A percentile compares a stretch with the other conserved stretches of the same genome.
Evolutionary conservation across 2,888 invertebrate species (phyloP).

Genomic region (Drosophila sordidula): DNA sequence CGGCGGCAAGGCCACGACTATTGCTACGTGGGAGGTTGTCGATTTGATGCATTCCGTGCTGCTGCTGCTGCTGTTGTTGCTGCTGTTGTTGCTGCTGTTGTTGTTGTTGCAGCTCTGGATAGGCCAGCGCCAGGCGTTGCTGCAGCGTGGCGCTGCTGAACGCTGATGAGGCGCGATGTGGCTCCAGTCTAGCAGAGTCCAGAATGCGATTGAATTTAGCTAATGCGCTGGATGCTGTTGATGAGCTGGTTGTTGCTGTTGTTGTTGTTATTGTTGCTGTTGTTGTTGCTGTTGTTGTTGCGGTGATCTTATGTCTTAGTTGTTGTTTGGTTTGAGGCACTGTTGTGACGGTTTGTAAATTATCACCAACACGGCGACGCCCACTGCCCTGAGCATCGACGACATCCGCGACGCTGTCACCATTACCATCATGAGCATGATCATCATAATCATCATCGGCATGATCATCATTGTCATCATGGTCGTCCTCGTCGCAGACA

Average conservation of each 20-base stretch:
- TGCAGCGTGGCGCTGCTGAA: slow-evolving; percentile 74
- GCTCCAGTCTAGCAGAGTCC: slow-evolving; percentile 82
- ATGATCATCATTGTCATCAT: slow-evolving; percentile 44
- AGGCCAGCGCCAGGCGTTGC: slow-evolving; percentile 72
- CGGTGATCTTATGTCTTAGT: slow-evolving; percentile 80
- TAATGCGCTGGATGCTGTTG: slow-evolving; percentile 83
- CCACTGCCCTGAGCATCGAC: slow-evolving; percentile 66
- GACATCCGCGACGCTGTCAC: slow-evolving; percentile 36
- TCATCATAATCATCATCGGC: slow-evolving; percentile 33
- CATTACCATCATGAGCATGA: slow-evolving; percentile 3
- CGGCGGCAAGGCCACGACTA: slow-evolving; percentile 75
- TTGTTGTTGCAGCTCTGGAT: slow-evolving; percentile 75
- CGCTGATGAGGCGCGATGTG: slow-evolving; percentile 56
- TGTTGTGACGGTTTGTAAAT: slow-evolving; percentile 84
- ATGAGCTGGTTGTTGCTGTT: slow-evolving; percentile 72
- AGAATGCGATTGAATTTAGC: slow-evolving; percentile 85
- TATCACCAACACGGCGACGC: slow-evolving; percentile 72
- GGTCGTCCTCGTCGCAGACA: slow-evolving; percentile 63
- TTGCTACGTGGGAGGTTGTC: slow-evolving; percentile 72
- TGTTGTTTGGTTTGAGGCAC: slow-evolving; percentile 82
- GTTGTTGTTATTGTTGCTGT: slow-evolving; percentile 59
- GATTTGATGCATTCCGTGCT: slow-evolving; percentile 62
- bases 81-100: slow-evolving; percentile 55
- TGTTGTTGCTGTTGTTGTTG: slow-evolving; percentile 64
- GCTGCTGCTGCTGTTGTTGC: slow-evolving; percentile 41